Evolutionary conservation across 2,113 vertebrate species (phyloP).

Genomic region (Hoplias malabaricus): DNA sequence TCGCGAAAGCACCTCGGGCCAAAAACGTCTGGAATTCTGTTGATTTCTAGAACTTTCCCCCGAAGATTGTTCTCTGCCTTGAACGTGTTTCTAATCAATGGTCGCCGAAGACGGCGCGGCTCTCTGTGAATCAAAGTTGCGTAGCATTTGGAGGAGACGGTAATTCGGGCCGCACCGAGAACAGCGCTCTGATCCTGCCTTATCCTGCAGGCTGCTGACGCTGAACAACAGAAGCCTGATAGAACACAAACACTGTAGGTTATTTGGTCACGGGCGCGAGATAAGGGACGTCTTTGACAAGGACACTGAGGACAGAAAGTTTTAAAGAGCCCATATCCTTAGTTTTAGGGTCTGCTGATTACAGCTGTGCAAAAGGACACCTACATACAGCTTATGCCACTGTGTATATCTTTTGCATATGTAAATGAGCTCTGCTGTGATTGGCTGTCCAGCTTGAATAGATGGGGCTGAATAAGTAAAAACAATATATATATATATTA

Average conservation of each 20-base stretch:
- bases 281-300: conserved; percentile 4
- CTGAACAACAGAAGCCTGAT: neutral
- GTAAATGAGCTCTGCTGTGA: no score
- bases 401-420: no score
- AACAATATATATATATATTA: no score
- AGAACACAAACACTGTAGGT: neutral
- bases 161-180: conserved; percentile 12
- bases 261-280: neutral
- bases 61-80: conserved; percentile 34
- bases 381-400: no score
- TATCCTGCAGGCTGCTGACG: neutral
- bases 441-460: no score
- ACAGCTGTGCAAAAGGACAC: neutral
- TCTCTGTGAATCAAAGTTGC: neutral
- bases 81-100: conserved; percentile 24
- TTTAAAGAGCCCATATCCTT: neutral
- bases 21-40: conserved; percentile 10
- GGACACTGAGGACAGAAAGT: neutral
- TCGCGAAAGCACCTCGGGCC: conserved; percentile 1
- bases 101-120: conserved; percentile 2
- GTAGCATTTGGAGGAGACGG: conserved; percentile 1
- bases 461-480: no score
- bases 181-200: conserved; percentile 19
- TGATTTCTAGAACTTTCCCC: conserved; percentile 18
- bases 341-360: neutral